Percentiles rank a stretch among this genome's conserved stretches.
These are phyloP conservation scores for Anagyrus pseudococci DNA, from an alignment of 2,888 invertebrate genomes.

Conservation along the genomic window DNA sequence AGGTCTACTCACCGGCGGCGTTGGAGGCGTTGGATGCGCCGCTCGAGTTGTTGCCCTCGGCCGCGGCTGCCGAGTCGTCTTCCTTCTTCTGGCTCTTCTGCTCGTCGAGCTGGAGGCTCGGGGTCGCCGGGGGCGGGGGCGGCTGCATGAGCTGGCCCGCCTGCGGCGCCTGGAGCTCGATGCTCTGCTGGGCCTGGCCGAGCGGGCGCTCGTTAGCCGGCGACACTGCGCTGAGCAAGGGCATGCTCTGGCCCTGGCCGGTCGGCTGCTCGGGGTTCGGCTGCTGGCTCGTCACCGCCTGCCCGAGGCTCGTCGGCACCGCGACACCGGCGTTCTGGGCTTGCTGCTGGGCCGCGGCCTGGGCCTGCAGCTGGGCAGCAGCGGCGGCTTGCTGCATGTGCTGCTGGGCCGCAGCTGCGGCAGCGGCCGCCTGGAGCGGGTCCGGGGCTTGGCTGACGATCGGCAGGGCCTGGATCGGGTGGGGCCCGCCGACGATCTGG, in stretches of 20 bases:
- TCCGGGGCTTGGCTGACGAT: slow-evolving; percentile 49
- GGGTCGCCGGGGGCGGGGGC: slow-evolving; percentile 45
- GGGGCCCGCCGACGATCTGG: slow-evolving; percentile 52
- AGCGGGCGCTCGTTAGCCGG: slow-evolving; percentile 36
- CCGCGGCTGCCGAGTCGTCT: not conserved
- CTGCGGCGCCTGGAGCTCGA: slow-evolving; percentile 20
- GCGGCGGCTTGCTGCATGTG: slow-evolving; percentile 40
- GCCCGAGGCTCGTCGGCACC: slow-evolving; percentile 25
- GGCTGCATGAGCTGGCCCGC: slow-evolving; percentile 31
- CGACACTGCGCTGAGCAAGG: slow-evolving; percentile 34
- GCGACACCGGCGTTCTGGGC: too few relatives aligned
- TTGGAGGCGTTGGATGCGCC: not conserved
- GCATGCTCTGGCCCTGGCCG: slow-evolving; percentile 40
- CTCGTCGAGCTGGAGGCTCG: not conserved
- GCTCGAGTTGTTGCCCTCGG: not conserved
- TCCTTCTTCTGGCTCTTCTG: not conserved
- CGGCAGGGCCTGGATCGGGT: slow-evolving; percentile 52
- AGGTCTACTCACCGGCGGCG: too few relatives aligned
- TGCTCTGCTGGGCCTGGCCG: slow-evolving; percentile 47
- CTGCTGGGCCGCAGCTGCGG: slow-evolving; percentile 35
- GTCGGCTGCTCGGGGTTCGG: slow-evolving; percentile 32
- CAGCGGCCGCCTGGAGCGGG: slow-evolving; percentile 47
- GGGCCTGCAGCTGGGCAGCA: slow-evolving; percentile 20
- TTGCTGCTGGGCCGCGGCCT: slow-evolving; percentile 18
- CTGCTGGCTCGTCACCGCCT: slow-evolving; percentile 35